phyloP scores from a whole-genome alignment of 2,113 vertebrate species.

The Hymenochirus boettgeri region DNA sequence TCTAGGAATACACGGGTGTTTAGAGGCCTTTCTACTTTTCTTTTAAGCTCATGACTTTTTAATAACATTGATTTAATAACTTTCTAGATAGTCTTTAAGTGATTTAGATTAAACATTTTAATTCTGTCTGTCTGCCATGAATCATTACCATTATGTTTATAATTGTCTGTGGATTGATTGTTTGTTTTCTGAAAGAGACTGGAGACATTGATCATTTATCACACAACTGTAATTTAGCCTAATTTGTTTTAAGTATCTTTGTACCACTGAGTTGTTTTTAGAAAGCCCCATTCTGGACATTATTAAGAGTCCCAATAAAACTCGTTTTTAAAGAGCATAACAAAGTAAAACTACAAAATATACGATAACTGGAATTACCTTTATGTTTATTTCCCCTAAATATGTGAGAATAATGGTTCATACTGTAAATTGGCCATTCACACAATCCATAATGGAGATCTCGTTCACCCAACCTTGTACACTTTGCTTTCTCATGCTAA shows the following conservation, averaged over 20 bases:
- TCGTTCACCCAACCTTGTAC: not conserved
- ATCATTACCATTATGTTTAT: not conserved
- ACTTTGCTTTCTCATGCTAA: not conserved
- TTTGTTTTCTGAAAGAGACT: slow-evolving; percentile 19
- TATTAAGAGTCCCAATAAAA: slow-evolving; percentile 27
- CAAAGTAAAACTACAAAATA: slow-evolving; percentile 11
- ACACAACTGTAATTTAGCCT: slow-evolving; percentile 28
- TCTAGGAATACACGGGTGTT: no score
- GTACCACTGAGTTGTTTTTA: slow-evolving; percentile 16
- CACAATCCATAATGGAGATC: not conserved
- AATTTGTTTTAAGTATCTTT: slow-evolving; percentile 21
- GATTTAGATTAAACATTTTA: not conserved
- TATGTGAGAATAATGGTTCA: slow-evolving; percentile 6
- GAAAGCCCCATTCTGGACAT: slow-evolving; percentile 23
- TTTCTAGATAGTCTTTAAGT: not conserved
- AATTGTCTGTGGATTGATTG: not conserved
- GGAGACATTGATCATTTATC: slow-evolving; percentile 7
- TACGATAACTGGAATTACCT: slow-evolving; percentile 19
- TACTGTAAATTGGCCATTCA: slow-evolving; percentile 3
- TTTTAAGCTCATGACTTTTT: no score
- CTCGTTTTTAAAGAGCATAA: slow-evolving; percentile 17
- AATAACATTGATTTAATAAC: no score
- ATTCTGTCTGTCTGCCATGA: not conserved
- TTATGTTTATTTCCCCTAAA: slow-evolving; percentile 2
- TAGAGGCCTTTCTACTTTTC: no score